phyloP scores from a whole-genome alignment of 2,888 invertebrate species.

The Hybos culiciformis region DNA sequence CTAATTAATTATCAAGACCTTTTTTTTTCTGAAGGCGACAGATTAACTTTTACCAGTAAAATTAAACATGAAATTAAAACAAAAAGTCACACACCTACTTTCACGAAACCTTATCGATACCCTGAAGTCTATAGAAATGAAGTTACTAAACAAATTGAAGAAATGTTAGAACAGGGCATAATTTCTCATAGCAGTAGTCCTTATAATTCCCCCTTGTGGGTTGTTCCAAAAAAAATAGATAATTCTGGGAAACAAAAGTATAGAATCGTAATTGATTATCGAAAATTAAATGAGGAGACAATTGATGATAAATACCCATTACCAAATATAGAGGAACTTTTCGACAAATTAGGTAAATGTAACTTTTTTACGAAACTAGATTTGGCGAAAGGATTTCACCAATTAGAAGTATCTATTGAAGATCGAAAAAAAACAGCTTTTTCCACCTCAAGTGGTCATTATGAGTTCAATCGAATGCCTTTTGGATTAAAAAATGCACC shows the following conservation, averaged over 20 bases:
- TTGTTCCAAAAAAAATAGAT: no score
- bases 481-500: neutral
- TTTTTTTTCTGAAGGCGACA: constrained; percentile 9
- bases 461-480: neutral
- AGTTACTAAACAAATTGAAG: neutral
- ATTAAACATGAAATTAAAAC: neutral
- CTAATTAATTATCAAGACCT: constrained; percentile 9
- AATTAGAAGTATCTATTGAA: constrained; percentile 5
- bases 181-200: no score
- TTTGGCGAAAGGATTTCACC: constrained; percentile 13
- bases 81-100: neutral
- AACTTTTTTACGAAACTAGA: constrained; percentile 11
- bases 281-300: constrained; percentile 5
- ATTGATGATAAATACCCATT: constrained; percentile 1
- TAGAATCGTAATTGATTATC: no score
- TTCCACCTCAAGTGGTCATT: neutral
- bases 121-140: neutral
- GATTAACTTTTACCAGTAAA: neutral
- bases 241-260: no score
- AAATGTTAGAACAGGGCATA: neutral
- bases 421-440: constrained; percentile 1
- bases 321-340: constrained; percentile 10
- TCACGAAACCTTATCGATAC: neutral
- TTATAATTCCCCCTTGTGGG: no score
- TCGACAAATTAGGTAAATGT: constrained; percentile 11